Percentiles rank a stretch among this genome's conserved stretches.
These are phyloP conservation scores for Cynopterus brachyotis DNA, from an alignment of 2,113 vertebrate species.

Conservation along the genomic window DNA sequence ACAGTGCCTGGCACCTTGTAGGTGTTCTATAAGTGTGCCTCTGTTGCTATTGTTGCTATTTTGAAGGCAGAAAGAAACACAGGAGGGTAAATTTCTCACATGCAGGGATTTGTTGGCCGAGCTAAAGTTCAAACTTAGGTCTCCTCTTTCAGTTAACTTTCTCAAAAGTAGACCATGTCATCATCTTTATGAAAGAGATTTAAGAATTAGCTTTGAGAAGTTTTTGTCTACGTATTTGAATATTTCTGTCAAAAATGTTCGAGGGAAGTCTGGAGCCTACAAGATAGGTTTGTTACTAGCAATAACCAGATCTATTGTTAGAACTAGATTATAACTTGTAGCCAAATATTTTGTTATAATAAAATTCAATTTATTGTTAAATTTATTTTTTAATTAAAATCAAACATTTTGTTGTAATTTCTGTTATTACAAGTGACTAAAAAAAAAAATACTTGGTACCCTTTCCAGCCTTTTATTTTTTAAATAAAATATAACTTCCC, in stretches of 20 bases:
- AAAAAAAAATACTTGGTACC: not conserved
- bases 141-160: not conserved
- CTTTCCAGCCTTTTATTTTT: not conserved
- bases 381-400: not conserved
- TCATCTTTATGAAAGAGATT: not conserved
- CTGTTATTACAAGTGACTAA: not conserved
- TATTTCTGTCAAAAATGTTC: not conserved
- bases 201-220: not conserved
- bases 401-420: not conserved
- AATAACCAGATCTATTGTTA: not conserved
- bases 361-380: not conserved
- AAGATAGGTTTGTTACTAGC: not conserved
- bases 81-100: not conserved
- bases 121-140: not conserved
- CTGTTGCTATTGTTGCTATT: not conserved
- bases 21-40: not conserved
- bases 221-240: not conserved
- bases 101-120: not conserved
- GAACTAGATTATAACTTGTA: not conserved
- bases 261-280: not conserved
- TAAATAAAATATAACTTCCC: not conserved
- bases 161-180: not conserved
- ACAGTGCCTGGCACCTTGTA: not conserved
- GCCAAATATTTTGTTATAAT: not conserved
- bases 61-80: not conserved